These are phyloP conservation scores for Clistopyga incitator DNA, from an alignment of 2,888 invertebrate genomes.

Conservation along the genomic window DNA sequence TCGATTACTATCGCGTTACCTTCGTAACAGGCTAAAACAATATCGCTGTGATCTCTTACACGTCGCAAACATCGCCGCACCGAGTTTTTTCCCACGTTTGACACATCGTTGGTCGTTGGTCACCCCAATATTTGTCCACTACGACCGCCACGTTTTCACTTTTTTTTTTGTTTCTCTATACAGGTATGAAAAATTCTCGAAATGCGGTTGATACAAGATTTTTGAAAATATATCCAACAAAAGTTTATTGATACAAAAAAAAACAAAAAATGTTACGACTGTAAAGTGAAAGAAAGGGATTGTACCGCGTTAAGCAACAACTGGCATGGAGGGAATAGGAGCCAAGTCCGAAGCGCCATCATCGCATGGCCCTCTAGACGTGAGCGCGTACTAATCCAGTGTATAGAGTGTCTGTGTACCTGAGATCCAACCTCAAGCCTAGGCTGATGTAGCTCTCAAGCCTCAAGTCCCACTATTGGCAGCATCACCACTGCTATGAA, in stretches of 20 bases:
- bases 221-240: too few species aligned
- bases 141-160: not conserved
- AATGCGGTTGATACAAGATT: not conserved
- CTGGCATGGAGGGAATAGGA: not conserved
- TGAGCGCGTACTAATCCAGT: slow-evolving; percentile 47
- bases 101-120: not conserved
- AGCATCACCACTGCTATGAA: slow-evolving; percentile 9
- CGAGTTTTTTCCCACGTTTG: not conserved
- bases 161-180: not conserved
- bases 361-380: slow-evolving; percentile 37
- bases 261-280: not conserved
- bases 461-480: slow-evolving; percentile 41
- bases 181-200: not conserved
- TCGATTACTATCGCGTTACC: not conserved
- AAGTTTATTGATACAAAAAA: too few species aligned
- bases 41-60: too few species aligned
- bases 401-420: slow-evolving; percentile 46
- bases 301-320: slow-evolving; percentile 26
- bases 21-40: not conserved
- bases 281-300: not conserved
- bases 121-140: not conserved
- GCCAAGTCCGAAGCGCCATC: slow-evolving; percentile 43
- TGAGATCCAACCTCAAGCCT: slow-evolving; percentile 53
- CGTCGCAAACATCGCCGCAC: not conserved
- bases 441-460: slow-evolving; percentile 24